These are phyloP conservation scores for Prunella strophiata DNA, from an alignment of 2,797 vertebrate species.

Conservation along the genomic window DNA sequence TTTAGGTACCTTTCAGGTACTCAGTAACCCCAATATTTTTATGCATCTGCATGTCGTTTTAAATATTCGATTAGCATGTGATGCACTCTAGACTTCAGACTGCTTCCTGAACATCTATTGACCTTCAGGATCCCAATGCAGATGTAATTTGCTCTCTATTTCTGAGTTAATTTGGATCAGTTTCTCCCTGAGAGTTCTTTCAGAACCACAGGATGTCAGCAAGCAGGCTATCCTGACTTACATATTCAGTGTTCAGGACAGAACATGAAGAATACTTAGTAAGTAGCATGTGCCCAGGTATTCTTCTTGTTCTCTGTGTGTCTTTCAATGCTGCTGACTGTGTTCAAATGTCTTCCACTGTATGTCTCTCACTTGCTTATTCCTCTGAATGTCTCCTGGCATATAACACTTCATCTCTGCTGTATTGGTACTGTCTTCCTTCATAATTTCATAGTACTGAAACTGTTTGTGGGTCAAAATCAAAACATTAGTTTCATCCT, in stretches of 20 bases:
- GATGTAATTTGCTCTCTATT: not conserved
- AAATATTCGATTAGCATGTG: not conserved
- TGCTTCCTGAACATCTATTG: not conserved
- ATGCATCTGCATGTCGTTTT: not conserved
- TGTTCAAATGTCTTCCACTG: not conserved
- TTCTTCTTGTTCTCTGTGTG: not conserved
- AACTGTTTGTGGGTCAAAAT: not conserved
- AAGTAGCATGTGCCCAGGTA: not conserved
- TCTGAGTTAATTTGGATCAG: not conserved
- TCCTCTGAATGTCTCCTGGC: not conserved
- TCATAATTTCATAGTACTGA: not conserved
- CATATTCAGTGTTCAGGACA: not conserved
- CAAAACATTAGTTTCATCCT: not conserved
- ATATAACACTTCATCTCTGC: not conserved
- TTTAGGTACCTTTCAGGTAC: not conserved
- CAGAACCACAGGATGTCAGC: not conserved
- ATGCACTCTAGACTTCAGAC: not conserved
- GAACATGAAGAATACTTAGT: not conserved
- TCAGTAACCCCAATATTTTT: not conserved
- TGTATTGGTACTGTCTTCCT: not conserved
- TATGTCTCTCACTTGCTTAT: not conserved
- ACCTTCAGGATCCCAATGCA: not conserved
- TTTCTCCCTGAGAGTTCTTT: not conserved
- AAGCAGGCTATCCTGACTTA: not conserved
- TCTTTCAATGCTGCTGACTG: not conserved